Conservation (phyloP, 1,140 invertebrate genomes). For the Caenorhabditis briggsae region DNA sequence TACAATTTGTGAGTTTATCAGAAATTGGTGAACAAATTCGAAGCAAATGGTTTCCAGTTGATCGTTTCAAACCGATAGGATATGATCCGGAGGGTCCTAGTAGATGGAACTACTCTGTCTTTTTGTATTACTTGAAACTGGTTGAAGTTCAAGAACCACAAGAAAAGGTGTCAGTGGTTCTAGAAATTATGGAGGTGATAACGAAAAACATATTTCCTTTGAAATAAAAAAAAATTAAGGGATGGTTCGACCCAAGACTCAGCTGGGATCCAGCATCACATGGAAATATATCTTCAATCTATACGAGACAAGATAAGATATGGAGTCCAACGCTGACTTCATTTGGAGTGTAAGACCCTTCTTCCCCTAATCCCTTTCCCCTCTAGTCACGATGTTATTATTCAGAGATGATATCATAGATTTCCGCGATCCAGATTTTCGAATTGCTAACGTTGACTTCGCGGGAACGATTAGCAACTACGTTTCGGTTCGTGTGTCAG, state of each 20-base stretch:
- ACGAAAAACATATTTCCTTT: not conserved
- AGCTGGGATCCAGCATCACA: not conserved
- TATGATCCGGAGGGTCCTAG: not conserved
- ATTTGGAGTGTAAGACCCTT: constrained; percentile 1
- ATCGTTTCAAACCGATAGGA: not conserved
- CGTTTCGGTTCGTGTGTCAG: not conserved
- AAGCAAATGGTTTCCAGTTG: not conserved
- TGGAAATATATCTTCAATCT: not conserved
- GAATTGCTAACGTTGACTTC: not conserved
- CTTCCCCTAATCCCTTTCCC: not conserved
- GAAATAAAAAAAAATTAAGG: not conserved
- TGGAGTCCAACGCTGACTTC: not conserved
- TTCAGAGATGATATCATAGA: not conserved
- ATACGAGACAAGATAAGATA: not conserved
- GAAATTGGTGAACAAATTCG: no score
- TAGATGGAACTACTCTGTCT: not conserved
- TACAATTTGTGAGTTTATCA: not conserved
- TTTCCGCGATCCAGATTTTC: constrained; percentile 2
- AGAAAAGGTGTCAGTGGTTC: not conserved
- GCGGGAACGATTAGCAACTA: not conserved
- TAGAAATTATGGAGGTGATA: not conserved
- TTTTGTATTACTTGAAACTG: not conserved
- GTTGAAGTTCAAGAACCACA: not conserved
- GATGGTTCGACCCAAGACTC: not conserved
- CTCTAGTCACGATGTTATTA: not conserved